Base-by-base conservation (phyloP, 1,140 invertebrate species). In the Drosophila sp. region DNA sequence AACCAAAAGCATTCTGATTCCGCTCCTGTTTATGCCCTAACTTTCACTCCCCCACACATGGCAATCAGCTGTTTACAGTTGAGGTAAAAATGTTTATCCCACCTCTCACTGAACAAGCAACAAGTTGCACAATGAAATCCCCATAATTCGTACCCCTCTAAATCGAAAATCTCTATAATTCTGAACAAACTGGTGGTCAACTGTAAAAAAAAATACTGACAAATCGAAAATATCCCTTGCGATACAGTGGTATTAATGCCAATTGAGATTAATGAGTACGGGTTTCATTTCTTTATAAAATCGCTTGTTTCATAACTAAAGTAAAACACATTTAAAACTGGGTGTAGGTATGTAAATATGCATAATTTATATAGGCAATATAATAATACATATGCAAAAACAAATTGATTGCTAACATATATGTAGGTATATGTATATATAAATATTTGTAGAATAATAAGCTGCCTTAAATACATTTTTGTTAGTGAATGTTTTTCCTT, bases 311-410 rank as follows among this genome's bases (percentile, higher is more conserved):
- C 25, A 25, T 8, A 3, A 10, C 40, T 29, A 60, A 76, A 44
- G 3, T 44, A 60, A 76, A 76, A 69, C 65, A 58, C 72, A 38
- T 30, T 27, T 1, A 10, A 17, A 50, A 50, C 44, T 50, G 23
- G 8, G 10, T 50, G 44, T 50, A 50, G 23, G 23, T 27, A 50
- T 50, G 44, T 50, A 10, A 80, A 54, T 79, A 79, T 50, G 67
- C 38, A 79, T 83, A 82, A 62, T 83, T 68, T 81, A 81, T 80
- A 75, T 77, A 81, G 56, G 73, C 63, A 66, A 61, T 74, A 61
- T 74, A 77, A 78, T 82, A 81, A 81, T 81, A 81, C 79, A 76
- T 82, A 70, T 70, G 73, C 66, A 87, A 82, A 77, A 87, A 82
- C 68, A 79, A 79, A 87, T 63, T 66, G 66, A 76, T 54, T 81